Base-by-base conservation (phyloP, 2,888 invertebrate genomes). In the Eurytoma adleriae region DNA sequence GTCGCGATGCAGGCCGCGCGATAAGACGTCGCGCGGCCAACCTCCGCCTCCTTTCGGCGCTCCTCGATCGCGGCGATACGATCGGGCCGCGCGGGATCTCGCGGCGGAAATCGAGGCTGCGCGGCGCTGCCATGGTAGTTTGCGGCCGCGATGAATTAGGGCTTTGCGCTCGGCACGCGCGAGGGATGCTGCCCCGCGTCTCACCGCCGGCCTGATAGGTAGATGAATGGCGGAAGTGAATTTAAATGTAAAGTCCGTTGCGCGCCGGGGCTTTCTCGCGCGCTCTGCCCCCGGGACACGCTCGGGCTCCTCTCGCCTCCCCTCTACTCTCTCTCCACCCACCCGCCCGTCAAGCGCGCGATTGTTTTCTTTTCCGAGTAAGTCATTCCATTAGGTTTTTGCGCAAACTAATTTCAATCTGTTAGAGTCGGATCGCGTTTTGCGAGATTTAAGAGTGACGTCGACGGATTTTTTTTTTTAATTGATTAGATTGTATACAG, bases 171-270 rank as follows among this genome's bases (percentile, higher is more conserved):
- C 62, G 27, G 66, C 66, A 74, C 74, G 66, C 52, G 30, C 54
- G 56, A 40, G 64, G 40, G 61, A 30, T 10, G 13, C 62, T n/a
- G 30, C 40, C 18, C 2, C 48, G 10, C 48, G 12, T 50, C n/a
- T 20, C 30, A 18, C 14, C 70, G 5, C 57, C 54, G 40, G 54
- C 54, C 30, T 57, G 54, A 40, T 48, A 67, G 66, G 57, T 74
- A 67, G 74, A 74, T 74, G 57, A 74, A 67, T 74, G 74, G 74
- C 74, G 74, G 74, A 74, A 74, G 67, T 74, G 67, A 74, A 74
- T 74, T 74, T 74, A 74, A 74, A 74, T 74, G 56, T 66, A 67
- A 57, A 74, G 66, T 50, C 66, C 30, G 66, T 64, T 57, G 27
- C 5, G 13, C 40, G 18, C 48, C 50, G 14, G 56, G 18, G 56